phyloP scores from a whole-genome alignment of 2,113 vertebrate genomes.

The Aramus guarauna region DNA sequence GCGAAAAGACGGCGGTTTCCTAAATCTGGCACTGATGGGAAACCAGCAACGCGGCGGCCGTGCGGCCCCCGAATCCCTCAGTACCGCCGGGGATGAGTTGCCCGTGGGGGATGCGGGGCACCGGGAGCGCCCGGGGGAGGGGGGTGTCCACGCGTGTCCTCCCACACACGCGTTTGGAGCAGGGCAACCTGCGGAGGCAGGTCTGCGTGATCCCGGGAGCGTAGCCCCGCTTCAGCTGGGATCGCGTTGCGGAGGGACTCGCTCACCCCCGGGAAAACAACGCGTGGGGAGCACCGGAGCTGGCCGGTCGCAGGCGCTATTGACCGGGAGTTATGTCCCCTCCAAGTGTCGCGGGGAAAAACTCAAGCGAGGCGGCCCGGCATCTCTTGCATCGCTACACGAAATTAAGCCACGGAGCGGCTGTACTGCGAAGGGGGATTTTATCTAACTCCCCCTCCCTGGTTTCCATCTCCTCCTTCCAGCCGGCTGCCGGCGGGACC shows the following conservation, averaged over 20 bases:
- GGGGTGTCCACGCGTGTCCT: background rate
- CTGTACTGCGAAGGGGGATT: background rate
- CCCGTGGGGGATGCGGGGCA: background rate
- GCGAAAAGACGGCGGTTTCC: background rate
- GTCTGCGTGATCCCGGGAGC: background rate
- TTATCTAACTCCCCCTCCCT: background rate
- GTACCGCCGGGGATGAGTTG: background rate
- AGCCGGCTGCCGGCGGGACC: background rate
- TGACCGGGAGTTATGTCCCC: background rate
- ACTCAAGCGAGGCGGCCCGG: background rate
- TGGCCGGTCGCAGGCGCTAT: rapidly evolving
- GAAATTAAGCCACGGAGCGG: background rate
- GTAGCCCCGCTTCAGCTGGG: background rate
- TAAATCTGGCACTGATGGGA: background rate
- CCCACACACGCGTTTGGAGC: background rate
- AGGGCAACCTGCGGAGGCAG: background rate
- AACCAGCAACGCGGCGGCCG: background rate
- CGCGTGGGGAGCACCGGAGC: background rate
- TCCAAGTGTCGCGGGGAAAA: background rate
- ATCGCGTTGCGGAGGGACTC: background rate
- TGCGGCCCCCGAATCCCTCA: background rate
- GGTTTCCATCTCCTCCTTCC: background rate
- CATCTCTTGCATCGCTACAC: background rate
- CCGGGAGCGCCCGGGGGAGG: background rate
- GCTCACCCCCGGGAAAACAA: background rate